Conservation (phyloP, 2,888 invertebrate species). For the Lycia hirtaria region DNA sequence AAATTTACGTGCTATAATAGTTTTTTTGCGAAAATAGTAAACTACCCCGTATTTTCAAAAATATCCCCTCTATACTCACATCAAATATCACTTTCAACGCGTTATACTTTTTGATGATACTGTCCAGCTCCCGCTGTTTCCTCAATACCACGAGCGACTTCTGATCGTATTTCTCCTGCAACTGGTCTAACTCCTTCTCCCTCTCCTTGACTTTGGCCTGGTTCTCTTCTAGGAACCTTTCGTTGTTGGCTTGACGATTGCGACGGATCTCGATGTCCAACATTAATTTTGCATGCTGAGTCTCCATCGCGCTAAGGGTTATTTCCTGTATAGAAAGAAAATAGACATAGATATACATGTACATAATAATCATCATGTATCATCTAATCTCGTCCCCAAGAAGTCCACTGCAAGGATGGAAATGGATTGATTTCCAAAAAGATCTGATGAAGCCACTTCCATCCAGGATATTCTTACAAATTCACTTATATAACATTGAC, state of each 20-base stretch:
- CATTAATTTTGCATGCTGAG: slow-evolving; percentile 83
- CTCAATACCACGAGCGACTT: slow-evolving; percentile 60
- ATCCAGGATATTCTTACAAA: too few relatives aligned
- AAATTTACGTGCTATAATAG: too few relatives aligned
- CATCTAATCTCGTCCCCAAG: too few relatives aligned
- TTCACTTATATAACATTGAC: too few relatives aligned
- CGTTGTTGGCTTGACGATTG: slow-evolving; percentile 69
- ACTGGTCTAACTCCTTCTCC: slow-evolving; percentile 65
- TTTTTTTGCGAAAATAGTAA: too few relatives aligned
- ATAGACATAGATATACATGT: background rate
- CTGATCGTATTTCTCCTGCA: slow-evolving; percentile 67
- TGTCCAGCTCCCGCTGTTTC: slow-evolving; percentile 75
- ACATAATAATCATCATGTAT: too few relatives aligned
- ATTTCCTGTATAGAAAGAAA: slow-evolving; percentile 74
- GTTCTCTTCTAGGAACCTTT: slow-evolving; percentile 61
- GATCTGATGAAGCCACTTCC: too few relatives aligned
- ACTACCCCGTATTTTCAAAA: too few relatives aligned
- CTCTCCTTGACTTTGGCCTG: slow-evolving; percentile 58
- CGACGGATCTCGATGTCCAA: slow-evolving; percentile 85
- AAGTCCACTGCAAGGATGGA: too few relatives aligned
- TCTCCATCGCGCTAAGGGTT: slow-evolving; percentile 81
- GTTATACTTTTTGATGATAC: slow-evolving; percentile 64
- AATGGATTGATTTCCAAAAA: too few relatives aligned
- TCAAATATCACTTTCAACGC: slow-evolving; percentile 73
- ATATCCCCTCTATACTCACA: slow-evolving; percentile 55